Evolutionary conservation across 2,113 vertebrate species (phyloP).

Genomic region (Corydoras maculifer): DNA sequence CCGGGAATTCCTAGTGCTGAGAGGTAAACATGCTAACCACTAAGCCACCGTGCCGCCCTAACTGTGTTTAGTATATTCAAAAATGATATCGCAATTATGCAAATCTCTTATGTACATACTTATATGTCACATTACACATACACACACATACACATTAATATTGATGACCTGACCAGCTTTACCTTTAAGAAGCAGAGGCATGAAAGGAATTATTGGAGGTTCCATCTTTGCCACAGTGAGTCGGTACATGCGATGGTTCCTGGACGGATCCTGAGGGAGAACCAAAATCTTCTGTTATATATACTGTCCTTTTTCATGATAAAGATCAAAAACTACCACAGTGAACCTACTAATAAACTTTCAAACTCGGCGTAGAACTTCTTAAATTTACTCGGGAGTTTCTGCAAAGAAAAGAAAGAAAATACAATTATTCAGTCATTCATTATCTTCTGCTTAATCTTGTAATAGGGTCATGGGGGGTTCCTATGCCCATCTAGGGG

Average conservation of each 20-base stretch:
- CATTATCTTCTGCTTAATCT: too few relatives aligned
- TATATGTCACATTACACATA: too few relatives aligned
- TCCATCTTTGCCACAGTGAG: constrained; percentile 94
- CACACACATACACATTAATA: neutral
- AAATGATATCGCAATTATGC: too few relatives aligned
- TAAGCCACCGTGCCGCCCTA: too few relatives aligned
- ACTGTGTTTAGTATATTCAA: too few relatives aligned
- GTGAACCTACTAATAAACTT: constrained; percentile 87
- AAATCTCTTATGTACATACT: too few relatives aligned
- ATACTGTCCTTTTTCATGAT: neutral
- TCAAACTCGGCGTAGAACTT: constrained; percentile 99
- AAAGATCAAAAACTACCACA: neutral
- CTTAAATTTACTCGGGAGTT: constrained; percentile 98
- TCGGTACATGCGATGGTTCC: constrained; percentile 91
- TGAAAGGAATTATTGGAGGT: constrained; percentile 93
- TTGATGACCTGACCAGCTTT: neutral
- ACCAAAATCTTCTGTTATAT: constrained; percentile 3
- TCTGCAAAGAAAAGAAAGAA: constrained; percentile 70
- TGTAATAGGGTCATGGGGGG: too few relatives aligned
- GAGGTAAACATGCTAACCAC: too few relatives aligned
- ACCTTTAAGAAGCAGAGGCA: constrained; percentile 98
- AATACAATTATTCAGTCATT: neutral
- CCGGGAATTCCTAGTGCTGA: too few relatives aligned
- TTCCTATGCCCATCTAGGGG: too few relatives aligned
- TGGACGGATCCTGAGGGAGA: constrained; percentile 81